Conservation (phyloP, 2,888 invertebrate genomes). For the Apotomis betuletana region DNA sequence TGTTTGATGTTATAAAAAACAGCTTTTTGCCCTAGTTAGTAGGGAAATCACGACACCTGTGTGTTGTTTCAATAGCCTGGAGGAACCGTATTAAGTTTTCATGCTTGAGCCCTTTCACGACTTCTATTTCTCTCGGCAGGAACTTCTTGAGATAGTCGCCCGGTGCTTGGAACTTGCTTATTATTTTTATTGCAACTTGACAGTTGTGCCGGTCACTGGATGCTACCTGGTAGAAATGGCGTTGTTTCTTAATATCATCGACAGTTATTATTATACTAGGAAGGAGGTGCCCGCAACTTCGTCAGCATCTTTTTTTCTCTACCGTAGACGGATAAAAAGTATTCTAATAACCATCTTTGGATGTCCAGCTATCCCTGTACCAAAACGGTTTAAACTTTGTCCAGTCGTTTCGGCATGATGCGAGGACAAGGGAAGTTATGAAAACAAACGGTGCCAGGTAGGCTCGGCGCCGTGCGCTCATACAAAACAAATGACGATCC, state of each 20-base stretch:
- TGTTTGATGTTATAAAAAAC: too few relatives aligned
- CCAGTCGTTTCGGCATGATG: too few relatives aligned
- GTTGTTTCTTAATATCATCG: not conserved
- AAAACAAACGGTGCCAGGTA: too few relatives aligned
- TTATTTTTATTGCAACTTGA: slow-evolving; percentile 92
- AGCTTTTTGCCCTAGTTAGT: not conserved
- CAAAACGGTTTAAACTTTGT: too few relatives aligned
- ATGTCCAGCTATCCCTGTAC: too few relatives aligned
- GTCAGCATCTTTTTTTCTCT: too few relatives aligned
- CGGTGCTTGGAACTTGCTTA: slow-evolving; percentile 91
- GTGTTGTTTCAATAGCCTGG: slow-evolving; percentile 93
- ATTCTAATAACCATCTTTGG: too few relatives aligned
- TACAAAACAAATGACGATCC: too few relatives aligned
- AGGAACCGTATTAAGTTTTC: slow-evolving; percentile 91
- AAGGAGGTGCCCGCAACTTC: too few relatives aligned
- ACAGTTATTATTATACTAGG: not conserved
- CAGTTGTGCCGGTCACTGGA: slow-evolving; percentile 88
- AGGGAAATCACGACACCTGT: slow-evolving; percentile 80
- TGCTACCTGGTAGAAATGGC: slow-evolving; percentile 81
- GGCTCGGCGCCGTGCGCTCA: too few relatives aligned
- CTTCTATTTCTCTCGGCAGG: slow-evolving; percentile 91
- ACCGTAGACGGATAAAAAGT: too few relatives aligned
- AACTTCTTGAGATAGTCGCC: slow-evolving; percentile 92
- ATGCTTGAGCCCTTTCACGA: slow-evolving; percentile 91
- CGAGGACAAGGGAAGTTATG: too few relatives aligned